Evolutionary conservation across 2,888 invertebrate genomes (phyloP).

Genomic region (Tipula unca): DNA sequence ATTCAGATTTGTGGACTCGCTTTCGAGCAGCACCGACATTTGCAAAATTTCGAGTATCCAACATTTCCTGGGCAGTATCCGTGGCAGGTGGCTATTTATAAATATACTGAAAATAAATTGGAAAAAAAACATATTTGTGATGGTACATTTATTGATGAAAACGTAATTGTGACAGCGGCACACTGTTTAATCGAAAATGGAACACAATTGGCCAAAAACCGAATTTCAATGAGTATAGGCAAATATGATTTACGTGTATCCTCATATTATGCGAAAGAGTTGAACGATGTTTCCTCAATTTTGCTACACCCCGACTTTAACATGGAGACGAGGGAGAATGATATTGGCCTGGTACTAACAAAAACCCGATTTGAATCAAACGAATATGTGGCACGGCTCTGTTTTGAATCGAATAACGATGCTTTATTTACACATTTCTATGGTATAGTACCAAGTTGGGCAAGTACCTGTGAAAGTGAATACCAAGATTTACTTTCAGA

Average conservation of each 20-base stretch:
- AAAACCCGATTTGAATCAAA: not conserved
- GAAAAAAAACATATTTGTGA: not conserved
- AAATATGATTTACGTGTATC: not conserved
- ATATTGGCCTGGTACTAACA: not conserved
- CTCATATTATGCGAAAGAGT: not conserved
- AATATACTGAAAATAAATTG: too few species aligned
- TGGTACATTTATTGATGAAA: not conserved
- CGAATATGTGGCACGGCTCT: not conserved
- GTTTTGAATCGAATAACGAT: not conserved
- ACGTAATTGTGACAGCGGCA: not conserved
- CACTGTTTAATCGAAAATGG: not conserved
- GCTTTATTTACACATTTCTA: not conserved
- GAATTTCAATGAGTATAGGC: not conserved
- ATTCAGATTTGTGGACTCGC: not conserved
- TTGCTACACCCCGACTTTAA: not conserved
- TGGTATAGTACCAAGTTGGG: not conserved
- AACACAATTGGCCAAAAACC: not conserved
- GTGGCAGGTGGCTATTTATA: not conserved
- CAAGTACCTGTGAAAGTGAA: not conserved
- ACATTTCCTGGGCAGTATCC: not conserved
- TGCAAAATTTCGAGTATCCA: too few species aligned
- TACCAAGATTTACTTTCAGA: not conserved
- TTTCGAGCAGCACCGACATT: not conserved
- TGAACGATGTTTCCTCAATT: not conserved
- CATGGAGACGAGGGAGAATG: not conserved